Percentiles rank a stretch among this genome's conserved stretches.
Conservation (phyloP, 2,113 vertebrate species). For the Propithecus coquereli region DNA sequence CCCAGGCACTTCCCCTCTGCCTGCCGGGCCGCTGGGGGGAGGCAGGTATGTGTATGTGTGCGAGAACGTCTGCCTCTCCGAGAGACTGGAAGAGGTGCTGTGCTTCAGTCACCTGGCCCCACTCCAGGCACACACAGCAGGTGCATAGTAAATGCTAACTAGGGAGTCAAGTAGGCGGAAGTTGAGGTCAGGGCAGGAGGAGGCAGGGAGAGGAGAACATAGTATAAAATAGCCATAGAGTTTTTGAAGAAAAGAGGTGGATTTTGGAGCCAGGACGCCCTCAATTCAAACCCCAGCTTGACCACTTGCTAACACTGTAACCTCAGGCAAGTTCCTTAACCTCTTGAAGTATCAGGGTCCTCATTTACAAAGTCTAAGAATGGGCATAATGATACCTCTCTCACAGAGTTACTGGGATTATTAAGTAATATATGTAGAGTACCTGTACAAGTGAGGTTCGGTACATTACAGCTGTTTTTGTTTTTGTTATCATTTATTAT, state of each 20-base stretch:
- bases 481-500: not conserved
- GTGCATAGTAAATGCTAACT: not conserved
- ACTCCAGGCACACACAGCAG: not conserved
- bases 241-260: not conserved
- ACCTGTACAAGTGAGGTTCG: not conserved
- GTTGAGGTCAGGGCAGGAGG: not conserved
- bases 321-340: not conserved
- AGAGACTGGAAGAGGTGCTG: not conserved
- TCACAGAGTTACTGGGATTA: not conserved
- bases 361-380: not conserved
- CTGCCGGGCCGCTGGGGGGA: no score
- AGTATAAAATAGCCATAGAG: not conserved
- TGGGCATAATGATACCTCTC: not conserved
- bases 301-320: not conserved
- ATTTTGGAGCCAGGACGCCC: not conserved
- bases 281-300: not conserved
- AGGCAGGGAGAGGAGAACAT: not conserved
- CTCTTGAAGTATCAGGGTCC: not conserved
- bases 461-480: not conserved
- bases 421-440: not conserved
- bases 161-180: not conserved
- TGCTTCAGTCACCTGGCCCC: not conserved
- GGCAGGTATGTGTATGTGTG: rapidly evolving
- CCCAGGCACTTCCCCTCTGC: not conserved
- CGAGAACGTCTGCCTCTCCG: not conserved